These are phyloP conservation scores for Lagopus muta DNA, from an alignment of 2,113 vertebrate species.

Conservation along the genomic window DNA sequence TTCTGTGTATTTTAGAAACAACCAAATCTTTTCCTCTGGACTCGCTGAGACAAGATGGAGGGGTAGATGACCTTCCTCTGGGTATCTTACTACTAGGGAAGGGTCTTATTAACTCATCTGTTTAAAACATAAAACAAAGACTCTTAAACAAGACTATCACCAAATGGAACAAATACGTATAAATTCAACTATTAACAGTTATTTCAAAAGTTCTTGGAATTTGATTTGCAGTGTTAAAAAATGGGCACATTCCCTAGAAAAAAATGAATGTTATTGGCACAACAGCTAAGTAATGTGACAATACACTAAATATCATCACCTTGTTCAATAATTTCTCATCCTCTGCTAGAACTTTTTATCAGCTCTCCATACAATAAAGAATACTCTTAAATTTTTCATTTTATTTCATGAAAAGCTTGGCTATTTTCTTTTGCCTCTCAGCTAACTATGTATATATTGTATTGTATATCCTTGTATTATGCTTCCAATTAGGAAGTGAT, in stretches of 20 bases:
- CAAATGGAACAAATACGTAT: background rate
- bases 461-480: background rate
- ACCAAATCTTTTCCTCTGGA: background rate
- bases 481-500: background rate
- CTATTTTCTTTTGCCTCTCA: background rate
- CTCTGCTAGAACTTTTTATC: background rate
- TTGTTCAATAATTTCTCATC: background rate
- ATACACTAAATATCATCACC: background rate
- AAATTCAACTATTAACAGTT: background rate
- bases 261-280: background rate
- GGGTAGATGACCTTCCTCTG: background rate
- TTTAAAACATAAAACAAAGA: background rate
- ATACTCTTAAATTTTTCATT: background rate
- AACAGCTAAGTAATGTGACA: background rate
- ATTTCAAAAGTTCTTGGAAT: background rate
- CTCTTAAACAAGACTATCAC: background rate
- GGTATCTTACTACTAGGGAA: background rate
- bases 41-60: background rate
- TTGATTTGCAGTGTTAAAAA: background rate
- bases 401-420: background rate
- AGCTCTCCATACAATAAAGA: background rate
- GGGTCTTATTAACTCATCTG: background rate
- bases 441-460: background rate
- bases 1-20: background rate
- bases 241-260: background rate